A percentile compares a stretch with the other conserved stretches of the same genome.
Conservation (phyloP, 2,797 vertebrate genomes). For the Oreochromis grahami region DNA sequence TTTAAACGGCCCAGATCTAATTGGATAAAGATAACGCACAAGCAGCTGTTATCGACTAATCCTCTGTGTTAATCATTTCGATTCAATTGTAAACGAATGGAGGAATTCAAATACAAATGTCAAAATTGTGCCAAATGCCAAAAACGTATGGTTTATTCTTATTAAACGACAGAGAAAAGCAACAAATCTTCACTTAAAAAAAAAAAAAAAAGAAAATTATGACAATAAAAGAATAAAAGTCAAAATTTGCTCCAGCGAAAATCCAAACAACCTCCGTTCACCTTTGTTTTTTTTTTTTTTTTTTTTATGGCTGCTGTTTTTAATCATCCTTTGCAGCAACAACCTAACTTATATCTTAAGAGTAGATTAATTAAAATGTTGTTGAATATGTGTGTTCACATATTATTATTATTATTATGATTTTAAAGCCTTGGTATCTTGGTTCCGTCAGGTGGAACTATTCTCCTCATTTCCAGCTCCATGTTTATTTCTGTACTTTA, state of each 20-base stretch:
- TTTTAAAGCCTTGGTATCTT: background rate
- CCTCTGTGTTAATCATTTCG: rapidly evolving
- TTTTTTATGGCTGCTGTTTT: rapidly evolving
- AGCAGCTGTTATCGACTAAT: background rate
- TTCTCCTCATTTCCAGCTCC: background rate
- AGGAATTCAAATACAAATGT: background rate
- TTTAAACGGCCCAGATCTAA: background rate
- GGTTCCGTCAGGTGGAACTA: background rate
- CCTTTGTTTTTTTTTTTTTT: background rate
- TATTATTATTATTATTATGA: background rate
- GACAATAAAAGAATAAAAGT: rapidly evolving
- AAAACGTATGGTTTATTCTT: rapidly evolving
- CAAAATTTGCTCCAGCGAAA: background rate
- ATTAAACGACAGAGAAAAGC: background rate
- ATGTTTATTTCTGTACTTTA: background rate
- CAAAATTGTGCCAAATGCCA: background rate
- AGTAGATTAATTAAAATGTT: background rate
- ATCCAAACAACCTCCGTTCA: background rate
- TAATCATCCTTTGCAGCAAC: background rate
- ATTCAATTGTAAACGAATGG: background rate
- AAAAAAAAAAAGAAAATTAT: background rate
- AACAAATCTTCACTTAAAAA: background rate
- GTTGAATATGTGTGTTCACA: background rate
- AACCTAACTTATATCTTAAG: background rate
- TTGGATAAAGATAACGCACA: background rate